Evolutionary conservation across 1,140 invertebrate species (phyloP).

Genomic region (Hirudo medicinalis): DNA sequence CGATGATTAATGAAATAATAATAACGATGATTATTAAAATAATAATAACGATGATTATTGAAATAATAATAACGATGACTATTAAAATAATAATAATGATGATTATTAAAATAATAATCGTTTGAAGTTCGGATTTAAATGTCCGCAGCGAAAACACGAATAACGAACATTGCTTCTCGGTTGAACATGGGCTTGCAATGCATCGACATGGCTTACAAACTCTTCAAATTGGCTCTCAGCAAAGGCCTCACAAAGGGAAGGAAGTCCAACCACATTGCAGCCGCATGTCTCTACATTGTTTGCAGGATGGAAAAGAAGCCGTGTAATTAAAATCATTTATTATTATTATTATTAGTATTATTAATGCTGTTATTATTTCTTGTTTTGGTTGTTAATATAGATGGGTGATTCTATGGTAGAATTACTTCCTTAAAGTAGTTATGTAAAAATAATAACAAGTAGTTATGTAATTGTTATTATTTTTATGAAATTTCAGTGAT

Average conservation of each 20-base stretch:
- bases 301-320: slow-evolving; percentile 62
- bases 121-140: neutral
- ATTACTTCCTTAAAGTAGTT: neutral
- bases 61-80: slow-evolving; percentile 3
- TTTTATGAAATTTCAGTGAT: slow-evolving; percentile 51
- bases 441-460: no score
- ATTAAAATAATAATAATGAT: neutral
- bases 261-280: slow-evolving; percentile 77
- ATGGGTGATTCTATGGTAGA: no score
- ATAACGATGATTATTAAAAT: neutral
- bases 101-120: slow-evolving; percentile 3
- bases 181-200: slow-evolving; percentile 68
- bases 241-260: slow-evolving; percentile 68
- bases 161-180: slow-evolving; percentile 38
- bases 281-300: slow-evolving; percentile 93
- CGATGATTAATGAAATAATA: no score
- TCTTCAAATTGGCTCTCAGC: slow-evolving; percentile 86
- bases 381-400: no score
- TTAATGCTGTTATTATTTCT: no score
- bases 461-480: slow-evolving; percentile 5
- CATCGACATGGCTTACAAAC: slow-evolving; percentile 81
- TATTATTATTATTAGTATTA: neutral
- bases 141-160: slow-evolving; percentile 32
- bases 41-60: neutral
- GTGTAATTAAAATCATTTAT: neutral